Conservation (phyloP, 2,113 vertebrate genomes). For the Lepidothrix coronata region DNA sequence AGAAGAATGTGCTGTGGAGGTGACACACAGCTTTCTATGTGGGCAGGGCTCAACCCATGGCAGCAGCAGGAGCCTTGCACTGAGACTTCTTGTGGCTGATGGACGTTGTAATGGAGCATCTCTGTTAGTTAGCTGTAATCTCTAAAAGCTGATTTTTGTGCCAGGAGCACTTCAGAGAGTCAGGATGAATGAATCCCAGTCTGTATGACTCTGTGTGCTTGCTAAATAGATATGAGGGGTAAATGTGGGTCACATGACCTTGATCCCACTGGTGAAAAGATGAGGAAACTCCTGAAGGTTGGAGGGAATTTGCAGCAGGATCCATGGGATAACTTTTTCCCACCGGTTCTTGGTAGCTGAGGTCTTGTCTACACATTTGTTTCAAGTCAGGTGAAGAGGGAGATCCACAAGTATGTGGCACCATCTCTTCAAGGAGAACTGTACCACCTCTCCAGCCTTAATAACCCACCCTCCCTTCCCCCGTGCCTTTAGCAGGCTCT, state of each 20-base stretch:
- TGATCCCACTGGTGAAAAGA: background rate
- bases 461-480: background rate
- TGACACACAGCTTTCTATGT: background rate
- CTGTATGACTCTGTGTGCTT: background rate
- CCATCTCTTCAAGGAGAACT: background rate
- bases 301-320: background rate
- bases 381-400: background rate
- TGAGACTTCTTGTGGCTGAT: background rate
- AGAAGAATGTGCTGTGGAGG: background rate
- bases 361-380: background rate
- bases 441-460: too few species aligned
- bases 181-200: background rate
- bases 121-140: background rate
- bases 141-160: background rate
- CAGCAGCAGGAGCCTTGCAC: background rate
- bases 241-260: background rate
- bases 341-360: background rate
- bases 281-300: background rate
- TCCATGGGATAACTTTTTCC: background rate
- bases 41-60: background rate
- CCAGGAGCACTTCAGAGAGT: background rate
- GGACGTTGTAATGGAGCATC: background rate
- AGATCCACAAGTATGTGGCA: background rate
- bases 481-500: background rate
- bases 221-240: background rate